Evolutionary conservation across 2,797 vertebrate genomes (phyloP).

Genomic region (Balearica regulorum): DNA sequence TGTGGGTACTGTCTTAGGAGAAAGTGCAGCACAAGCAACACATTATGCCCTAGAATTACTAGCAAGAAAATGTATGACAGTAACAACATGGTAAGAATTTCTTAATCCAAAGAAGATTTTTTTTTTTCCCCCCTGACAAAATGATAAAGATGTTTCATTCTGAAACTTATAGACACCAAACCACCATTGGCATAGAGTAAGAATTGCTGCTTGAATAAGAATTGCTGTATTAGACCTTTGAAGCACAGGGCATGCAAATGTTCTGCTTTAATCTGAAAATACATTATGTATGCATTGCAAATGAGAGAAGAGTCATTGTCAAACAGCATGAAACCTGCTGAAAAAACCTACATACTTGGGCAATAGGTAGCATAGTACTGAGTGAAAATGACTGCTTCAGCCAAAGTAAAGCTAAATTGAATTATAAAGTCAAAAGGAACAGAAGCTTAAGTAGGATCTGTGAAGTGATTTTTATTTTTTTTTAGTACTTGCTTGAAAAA

Average conservation of each 20-base stretch:
- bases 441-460: not conserved
- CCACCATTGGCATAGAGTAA: not conserved
- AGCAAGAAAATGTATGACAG: conserved; percentile 93
- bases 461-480: not conserved
- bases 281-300: not conserved
- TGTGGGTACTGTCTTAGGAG: conserved; percentile 88
- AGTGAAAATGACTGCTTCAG: not conserved
- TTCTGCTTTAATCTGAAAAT: not conserved
- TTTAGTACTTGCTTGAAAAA: not conserved
- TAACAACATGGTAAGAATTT: conserved; percentile 83
- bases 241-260: not conserved
- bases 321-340: not conserved
- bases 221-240: not conserved
- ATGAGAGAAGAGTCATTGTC: not conserved
- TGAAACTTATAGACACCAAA: not conserved
- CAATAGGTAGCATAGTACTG: not conserved
- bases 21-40: conserved; percentile 81
- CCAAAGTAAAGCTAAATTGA: not conserved
- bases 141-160: not conserved
- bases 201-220: not conserved
- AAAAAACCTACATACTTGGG: not conserved
- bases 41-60: conserved; percentile 89
- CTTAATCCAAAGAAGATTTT: not conserved
- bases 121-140: not conserved
- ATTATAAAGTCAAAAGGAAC: not conserved